phyloP scores from a whole-genome alignment of 2,888 invertebrate genomes.

The Neoascia interrupta region DNA sequence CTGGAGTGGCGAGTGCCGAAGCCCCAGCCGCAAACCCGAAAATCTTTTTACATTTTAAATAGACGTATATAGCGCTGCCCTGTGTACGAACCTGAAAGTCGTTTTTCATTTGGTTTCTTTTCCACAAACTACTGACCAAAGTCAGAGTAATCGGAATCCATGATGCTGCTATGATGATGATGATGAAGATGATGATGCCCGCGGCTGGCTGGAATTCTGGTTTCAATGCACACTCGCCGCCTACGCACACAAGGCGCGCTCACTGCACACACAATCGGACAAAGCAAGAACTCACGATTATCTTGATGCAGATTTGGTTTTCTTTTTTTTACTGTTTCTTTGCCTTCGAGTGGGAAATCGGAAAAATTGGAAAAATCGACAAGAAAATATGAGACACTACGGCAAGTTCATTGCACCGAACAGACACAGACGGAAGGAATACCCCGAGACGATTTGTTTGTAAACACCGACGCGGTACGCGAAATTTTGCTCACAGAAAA shows the following conservation, averaged over 20 bases:
- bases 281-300: conserved; percentile 10
- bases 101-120: conserved; percentile 22
- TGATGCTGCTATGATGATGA: conserved; percentile 8
- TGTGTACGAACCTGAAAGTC: conserved; percentile 36
- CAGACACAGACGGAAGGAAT: background rate
- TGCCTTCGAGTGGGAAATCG: conserved; percentile 24
- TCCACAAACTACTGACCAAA: conserved; percentile 23
- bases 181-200: conserved; percentile 34
- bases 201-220: conserved; percentile 34
- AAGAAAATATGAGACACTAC: background rate
- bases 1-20: too few relatives aligned
- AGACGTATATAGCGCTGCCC: too few relatives aligned
- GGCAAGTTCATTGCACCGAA: conserved; percentile 57
- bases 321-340: conserved; percentile 3
- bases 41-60: conserved; percentile 11
- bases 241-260: conserved; percentile 47
- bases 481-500: conserved; percentile 3
- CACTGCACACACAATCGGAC: conserved; percentile 4
- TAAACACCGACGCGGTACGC: conserved; percentile 40
- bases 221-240: conserved; percentile 43
- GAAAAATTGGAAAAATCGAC: conserved; percentile 22
- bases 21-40: conserved; percentile 1
- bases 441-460: conserved; percentile 46
- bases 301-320: conserved; percentile 40
- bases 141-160: conserved; percentile 47